Evolutionary conservation across 1,140 invertebrate species (phyloP).

Genomic region (Pogonognathellus flavescens): DNA sequence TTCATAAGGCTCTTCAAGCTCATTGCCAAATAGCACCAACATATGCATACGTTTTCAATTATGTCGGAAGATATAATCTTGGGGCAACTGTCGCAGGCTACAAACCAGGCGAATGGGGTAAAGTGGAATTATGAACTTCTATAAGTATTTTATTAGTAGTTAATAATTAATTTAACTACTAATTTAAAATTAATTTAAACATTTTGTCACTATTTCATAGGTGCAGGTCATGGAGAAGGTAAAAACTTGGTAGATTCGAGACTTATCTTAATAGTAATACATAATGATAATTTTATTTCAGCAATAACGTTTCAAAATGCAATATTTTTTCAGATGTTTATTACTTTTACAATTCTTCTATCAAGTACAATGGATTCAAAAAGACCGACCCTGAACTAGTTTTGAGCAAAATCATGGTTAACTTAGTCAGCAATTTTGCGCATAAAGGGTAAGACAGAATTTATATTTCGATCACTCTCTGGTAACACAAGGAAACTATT

Average conservation of each 20-base stretch:
- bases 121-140: neutral
- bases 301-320: no score
- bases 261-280: no score
- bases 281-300: no score
- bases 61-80: conserved; percentile 60
- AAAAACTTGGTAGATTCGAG: no score
- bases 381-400: conserved; percentile 44
- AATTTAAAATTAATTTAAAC: no score
- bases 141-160: no score
- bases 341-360: conserved; percentile 54
- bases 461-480: neutral
- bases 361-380: conserved; percentile 52
- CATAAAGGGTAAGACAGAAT: neutral
- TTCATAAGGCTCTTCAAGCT: conserved; percentile 54
- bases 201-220: neutral
- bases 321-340: conserved; percentile 32
- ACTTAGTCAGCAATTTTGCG: conserved; percentile 58
- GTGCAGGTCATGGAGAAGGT: conserved; percentile 58
- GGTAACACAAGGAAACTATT: neutral
- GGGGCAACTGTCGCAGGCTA: conserved; percentile 46
- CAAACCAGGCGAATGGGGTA: conserved; percentile 57
- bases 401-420: conserved; percentile 53
- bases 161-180: no score
- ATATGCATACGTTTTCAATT: conserved; percentile 61
- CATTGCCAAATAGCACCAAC: conserved; percentile 64